These are phyloP conservation scores for Phoxinus dragarum DNA, from an alignment of 2,797 vertebrate species.

Conservation along the genomic window DNA sequence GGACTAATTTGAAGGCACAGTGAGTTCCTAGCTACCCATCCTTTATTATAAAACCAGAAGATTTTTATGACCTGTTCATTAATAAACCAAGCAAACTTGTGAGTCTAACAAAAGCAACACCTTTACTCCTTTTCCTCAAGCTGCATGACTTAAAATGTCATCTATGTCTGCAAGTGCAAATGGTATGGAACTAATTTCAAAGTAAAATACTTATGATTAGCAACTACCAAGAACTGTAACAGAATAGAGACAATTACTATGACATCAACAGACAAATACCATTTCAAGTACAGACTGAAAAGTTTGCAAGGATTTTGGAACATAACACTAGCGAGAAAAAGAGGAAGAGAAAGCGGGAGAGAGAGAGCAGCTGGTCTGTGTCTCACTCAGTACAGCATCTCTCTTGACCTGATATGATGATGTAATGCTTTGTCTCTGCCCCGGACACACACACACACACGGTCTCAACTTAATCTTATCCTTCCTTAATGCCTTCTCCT, in stretches of 20 bases:
- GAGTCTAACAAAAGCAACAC: neutral
- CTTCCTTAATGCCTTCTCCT: neutral
- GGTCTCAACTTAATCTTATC: constrained; percentile 15
- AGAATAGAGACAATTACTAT: neutral
- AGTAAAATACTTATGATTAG: neutral
- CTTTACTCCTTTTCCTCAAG: neutral
- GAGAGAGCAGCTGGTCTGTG: neutral
- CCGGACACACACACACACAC: neutral
- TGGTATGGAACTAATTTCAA: neutral
- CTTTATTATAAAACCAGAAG: neutral
- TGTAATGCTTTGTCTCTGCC: constrained; percentile 17
- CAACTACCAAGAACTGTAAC: neutral
- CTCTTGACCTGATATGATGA: constrained; percentile 20
- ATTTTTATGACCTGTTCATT: neutral
- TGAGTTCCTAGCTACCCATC: no score
- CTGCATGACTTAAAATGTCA: neutral
- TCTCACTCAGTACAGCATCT: constrained; percentile 5
- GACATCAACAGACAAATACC: neutral
- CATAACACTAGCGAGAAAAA: neutral
- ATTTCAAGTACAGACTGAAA: neutral
- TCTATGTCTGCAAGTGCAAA: neutral
- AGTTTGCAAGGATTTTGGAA: neutral
- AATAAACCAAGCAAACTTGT: neutral
- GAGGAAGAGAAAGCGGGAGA: neutral
- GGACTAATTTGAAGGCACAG: no score